Base-by-base conservation (phyloP, 2,113 vertebrate genomes). In the Enhydra lutris region DNA sequence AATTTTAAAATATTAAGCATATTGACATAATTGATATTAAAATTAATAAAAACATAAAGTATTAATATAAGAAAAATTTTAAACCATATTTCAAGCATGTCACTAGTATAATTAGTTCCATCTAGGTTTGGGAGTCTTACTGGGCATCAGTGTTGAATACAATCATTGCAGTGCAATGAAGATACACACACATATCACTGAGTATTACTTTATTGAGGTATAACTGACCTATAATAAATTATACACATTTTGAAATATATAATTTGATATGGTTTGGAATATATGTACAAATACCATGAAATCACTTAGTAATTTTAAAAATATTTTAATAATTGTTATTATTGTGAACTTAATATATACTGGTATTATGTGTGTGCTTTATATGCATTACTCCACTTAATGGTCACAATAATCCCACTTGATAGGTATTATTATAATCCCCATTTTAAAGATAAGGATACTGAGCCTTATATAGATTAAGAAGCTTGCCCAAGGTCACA, bases 381-480 rank as follows among this genome's bases (percentile, higher is more conserved):
- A 91, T 36, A 94, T 63, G 12, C 7, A 61, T 79, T 67, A 91
- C 15, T 34, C 6, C 14, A 96, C 9, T 84, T 79, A 89, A 84
- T 45, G 93, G 18, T 83, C 42, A 95, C 4, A 97, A 83, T 93
- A 84, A 84, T 39, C 76, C 47, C 78, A 17, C 31, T 87, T 50
- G 45, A 61, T 7, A 93, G 50, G 42, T 57, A 96, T 82, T 95
- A 61, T 9, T 91, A 74, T 84, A 91, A 84, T 59, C 67, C 26
- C 4, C 7, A 85, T 94, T 95, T 94, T 74, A 97, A 91, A 94
- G 57, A 57, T 57, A 83, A 93, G 3, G 26, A 59, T 80, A 94
- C 24, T 81, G 91, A 96, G 7, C 3, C 36, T 96, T 61, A 91
- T 13, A 82, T 3, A 96, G 9, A 95, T 89, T 67, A 96, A 95